Evolutionary conservation across 2,797 vertebrate genomes (phyloP).

Genomic region (Trematomus bernacchii): DNA sequence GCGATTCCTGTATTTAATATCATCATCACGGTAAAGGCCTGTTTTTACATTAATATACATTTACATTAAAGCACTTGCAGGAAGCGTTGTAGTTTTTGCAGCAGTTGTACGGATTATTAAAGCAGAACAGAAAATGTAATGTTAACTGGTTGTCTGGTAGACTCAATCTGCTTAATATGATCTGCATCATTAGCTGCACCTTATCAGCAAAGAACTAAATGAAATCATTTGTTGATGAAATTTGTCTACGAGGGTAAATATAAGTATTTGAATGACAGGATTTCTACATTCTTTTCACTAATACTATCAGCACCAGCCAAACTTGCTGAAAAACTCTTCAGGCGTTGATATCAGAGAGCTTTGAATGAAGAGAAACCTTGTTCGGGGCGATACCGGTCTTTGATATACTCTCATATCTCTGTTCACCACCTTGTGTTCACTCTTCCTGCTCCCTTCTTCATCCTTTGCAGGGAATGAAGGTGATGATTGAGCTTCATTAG

Average conservation of each 20-base stretch:
- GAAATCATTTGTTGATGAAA: not conserved
- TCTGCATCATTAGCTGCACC: not conserved
- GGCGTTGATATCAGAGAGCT: no score
- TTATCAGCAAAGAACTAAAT: not conserved
- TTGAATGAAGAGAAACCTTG: constrained; percentile 67
- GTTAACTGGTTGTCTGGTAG: not conserved
- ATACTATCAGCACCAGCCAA: no score
- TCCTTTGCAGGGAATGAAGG: constrained; percentile 69
- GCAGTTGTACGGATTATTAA: no score
- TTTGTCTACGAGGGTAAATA: not conserved
- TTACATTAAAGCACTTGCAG: not conserved
- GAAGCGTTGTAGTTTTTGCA: no score
- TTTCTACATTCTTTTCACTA: not conserved
- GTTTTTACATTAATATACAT: not conserved
- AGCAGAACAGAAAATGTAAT: not conserved
- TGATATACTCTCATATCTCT: constrained; percentile 29
- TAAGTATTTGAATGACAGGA: not conserved
- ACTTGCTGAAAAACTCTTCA: no score
- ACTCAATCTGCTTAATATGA: not conserved
- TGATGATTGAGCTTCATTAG: constrained; percentile 80
- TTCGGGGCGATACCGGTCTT: constrained; percentile 63
- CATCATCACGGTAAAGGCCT: not conserved
- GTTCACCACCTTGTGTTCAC: constrained; percentile 66
- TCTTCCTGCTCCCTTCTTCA: constrained; percentile 63
- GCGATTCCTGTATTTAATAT: not conserved